Base-by-base conservation (phyloP, 2,797 vertebrate species). In the Pteronotus mesoamericanus region DNA sequence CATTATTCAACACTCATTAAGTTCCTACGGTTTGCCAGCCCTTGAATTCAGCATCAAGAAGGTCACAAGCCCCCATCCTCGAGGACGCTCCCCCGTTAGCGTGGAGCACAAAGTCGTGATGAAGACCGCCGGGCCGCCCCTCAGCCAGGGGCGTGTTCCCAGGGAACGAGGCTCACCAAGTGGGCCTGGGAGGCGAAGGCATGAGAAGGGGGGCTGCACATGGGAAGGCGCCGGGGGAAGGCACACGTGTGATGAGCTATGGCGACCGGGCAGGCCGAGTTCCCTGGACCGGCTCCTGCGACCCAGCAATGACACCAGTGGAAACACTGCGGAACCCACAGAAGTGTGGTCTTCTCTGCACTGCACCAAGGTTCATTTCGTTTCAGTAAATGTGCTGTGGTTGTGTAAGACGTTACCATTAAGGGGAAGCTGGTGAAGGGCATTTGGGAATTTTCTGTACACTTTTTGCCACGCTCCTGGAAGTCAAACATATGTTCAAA, bases 401-500 rank as follows among this genome's bases (percentile, higher is more conserved):
- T 82, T 93, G 86, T 37, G 2, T 59, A 95, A 91, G 68, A 75
- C 15, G 34, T 55, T 78, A 74, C 61, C 32, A 44, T 55, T n/a
- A 79, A 71, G 89, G 19, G 89, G 51, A 86, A 57, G 72, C 16
- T 84, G 46, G 69, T 61, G 57, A 64, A 74, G 34, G 9, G 39
- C 46, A 46, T 14, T 55, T n/a, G 55, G 39, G n/a, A 74, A 71
- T 59, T 83, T 86, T 66, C 78, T 44, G 55, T 29, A 74, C 78
- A 95, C 85, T 75, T 74, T 59, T 46, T 85, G 72, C 8, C 94
- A 68, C 6, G 26, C 16, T 24, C 68, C 69, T 91, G 2, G 88
- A 55, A 59, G 2, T 68, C 72, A 74, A 86, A 94, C 88, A 93
- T 66, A 71, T 26, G 39, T 68, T 75, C 29, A 61, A 48, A 90